Conservation (phyloP, 2,113 vertebrate genomes). For the Micromys minutus region DNA sequence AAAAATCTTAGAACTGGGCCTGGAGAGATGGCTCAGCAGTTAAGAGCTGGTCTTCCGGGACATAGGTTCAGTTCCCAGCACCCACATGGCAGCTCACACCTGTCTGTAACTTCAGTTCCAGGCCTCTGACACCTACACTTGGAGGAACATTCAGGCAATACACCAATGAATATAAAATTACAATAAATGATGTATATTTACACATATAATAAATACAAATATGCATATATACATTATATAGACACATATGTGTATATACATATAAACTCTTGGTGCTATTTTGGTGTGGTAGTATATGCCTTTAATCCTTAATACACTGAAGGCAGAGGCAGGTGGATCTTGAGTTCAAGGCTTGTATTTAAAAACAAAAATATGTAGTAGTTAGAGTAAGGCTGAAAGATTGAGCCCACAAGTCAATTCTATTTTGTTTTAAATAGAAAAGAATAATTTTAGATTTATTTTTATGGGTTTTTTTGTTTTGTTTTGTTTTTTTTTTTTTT, state of each 20-base stretch:
- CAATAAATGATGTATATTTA: not conserved
- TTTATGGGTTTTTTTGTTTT: not conserved
- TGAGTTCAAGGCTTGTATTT: not conserved
- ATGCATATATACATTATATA: not conserved
- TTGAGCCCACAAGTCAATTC: not conserved
- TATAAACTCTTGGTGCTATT: not conserved
- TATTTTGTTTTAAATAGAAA: not conserved
- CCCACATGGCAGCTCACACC: not conserved
- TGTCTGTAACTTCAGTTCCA: not conserved
- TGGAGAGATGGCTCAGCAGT: not conserved
- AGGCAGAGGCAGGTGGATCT: not conserved
- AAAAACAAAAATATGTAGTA: not conserved
- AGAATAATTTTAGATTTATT: not conserved
- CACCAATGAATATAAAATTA: not conserved
- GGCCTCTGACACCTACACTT: not conserved
- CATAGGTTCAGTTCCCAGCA: not conserved
- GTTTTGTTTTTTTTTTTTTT: not conserved
- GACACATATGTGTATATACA: not conserved
- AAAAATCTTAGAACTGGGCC: not conserved
- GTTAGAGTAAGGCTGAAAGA: not conserved
- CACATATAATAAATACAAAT: not conserved
- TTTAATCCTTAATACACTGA: not conserved
- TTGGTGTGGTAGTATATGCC: not conserved
- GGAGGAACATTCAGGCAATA: not conserved
- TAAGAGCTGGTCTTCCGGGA: not conserved